Evolutionary conservation across 2,113 vertebrate genomes (phyloP).

Genomic region (Neomonachus schauinslandi): DNA sequence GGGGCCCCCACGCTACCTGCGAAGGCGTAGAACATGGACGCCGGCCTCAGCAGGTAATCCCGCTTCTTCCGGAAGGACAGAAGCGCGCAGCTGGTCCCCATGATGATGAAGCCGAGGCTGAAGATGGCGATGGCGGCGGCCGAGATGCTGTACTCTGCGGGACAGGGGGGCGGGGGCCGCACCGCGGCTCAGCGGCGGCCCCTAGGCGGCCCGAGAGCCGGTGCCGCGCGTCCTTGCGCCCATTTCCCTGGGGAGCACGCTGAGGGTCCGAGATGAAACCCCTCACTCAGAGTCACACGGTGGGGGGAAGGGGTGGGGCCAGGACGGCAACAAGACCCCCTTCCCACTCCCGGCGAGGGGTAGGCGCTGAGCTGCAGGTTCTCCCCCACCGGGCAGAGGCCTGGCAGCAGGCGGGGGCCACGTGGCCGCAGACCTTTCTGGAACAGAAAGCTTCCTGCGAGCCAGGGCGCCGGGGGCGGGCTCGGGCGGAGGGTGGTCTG

Average conservation of each 20-base stretch:
- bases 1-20: slow-evolving; percentile 86
- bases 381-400: not conserved
- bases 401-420: accelerated
- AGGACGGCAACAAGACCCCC: not conserved
- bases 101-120: slow-evolving; percentile 92
- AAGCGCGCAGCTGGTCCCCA: slow-evolving; percentile 90
- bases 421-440: not conserved
- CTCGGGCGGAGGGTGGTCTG: not conserved
- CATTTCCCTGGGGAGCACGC: not conserved
- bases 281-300: accelerated
- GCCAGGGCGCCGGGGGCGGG: not conserved
- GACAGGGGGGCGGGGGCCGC: not conserved
- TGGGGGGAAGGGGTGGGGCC: not conserved
- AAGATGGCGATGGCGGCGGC: slow-evolving; percentile 97
- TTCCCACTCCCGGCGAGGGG: too few species aligned
- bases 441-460: not conserved
- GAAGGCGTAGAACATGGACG: slow-evolving; percentile 96
- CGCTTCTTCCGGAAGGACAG: slow-evolving; percentile 91
- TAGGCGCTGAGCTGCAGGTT: too few species aligned
- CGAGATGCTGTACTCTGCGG: slow-evolving; percentile 97
- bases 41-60: slow-evolving; percentile 96
- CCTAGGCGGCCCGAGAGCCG: slow-evolving; percentile 76
- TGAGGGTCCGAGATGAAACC: not conserved
- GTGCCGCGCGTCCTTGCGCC: not conserved
- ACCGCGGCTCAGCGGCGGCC: not conserved